Evolutionary conservation across 2,797 vertebrate genomes (phyloP).

Genomic region (Sebastes steindachneri): DNA sequence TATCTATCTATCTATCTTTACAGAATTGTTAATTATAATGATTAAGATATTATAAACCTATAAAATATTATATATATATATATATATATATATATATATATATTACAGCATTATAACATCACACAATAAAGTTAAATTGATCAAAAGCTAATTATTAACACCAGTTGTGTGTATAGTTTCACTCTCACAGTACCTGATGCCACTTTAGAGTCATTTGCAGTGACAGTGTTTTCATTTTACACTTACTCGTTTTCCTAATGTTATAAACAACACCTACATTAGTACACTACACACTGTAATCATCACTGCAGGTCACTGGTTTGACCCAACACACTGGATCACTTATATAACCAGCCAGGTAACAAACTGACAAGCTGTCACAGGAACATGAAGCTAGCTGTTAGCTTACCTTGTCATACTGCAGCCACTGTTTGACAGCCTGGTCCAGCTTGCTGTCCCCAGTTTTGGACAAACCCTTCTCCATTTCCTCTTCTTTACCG

Average conservation of each 20-base stretch:
- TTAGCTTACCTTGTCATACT: conserved; percentile 87
- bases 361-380: not conserved
- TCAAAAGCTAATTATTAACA: not conserved
- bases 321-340: not conserved
- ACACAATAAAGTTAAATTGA: not conserved
- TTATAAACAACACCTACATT: not conserved
- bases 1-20: no score
- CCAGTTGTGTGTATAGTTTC: not conserved
- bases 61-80: not conserved
- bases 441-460: conserved; percentile 67
- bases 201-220: not conserved
- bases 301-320: not conserved
- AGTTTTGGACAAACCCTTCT: conserved; percentile 36
- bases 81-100: no score
- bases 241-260: no score
- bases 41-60: not conserved
- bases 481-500: conserved; percentile 63
- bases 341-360: not conserved
- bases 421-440: conserved; percentile 86
- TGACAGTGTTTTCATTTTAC: not conserved
- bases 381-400: conserved; percentile 5
- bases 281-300: not conserved
- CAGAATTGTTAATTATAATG: not conserved
- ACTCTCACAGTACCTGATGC: not conserved
- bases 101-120: no score